Base-by-base conservation (phyloP, 30 jellyfish, hydroid and myxozoan species). In the Cassiopea andromeda region DNA sequence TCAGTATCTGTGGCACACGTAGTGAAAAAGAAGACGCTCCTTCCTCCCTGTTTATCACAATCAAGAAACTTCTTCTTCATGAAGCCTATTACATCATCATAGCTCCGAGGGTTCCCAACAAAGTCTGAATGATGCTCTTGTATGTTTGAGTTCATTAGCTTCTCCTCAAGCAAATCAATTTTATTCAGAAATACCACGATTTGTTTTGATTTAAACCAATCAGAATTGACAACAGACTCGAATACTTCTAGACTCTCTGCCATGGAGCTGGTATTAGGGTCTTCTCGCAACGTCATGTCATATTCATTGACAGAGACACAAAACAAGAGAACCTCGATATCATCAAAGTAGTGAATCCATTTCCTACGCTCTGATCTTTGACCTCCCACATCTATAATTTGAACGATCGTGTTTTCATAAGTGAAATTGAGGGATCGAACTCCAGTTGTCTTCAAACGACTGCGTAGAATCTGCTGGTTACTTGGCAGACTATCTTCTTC, bases 361-460 rank as follows among this genome's bases (percentile, higher is more conserved):
- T 90, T 90, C 46, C 97, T 60, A 13, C 97, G 88, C 92, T 90
- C 97, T 60, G 97, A 90, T 45, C 97, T 59, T 54, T 90, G 97
- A 43, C 97, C 97, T 14, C 97, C 97, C 2, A 90, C 97, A 46
- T 90, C 97, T 12, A 90, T 84, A 73, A 90, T 74, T 57, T 84
- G 75, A 13, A 90, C 58, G 7, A 86, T 81, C 1, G 73, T 57
- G 8, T 90, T 82, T 45, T 90, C 92, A 54, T 66, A 82, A 12
- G 3, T 49, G 71, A 90, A 90, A 10, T 83, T 54, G 60, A 84
- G 49, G 48, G 97, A 58, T 47, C 88, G 74, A 10, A 90, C 88
- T 2, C 97, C 97, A 6, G 97, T 90, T 71, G 97, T 77, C 47
- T 82, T 83, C 85, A 90, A 48, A 9, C 97, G 97, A 74, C 92